Conservation (phyloP, 1,140 invertebrate species). For the Pollicipes pollicipes region DNA sequence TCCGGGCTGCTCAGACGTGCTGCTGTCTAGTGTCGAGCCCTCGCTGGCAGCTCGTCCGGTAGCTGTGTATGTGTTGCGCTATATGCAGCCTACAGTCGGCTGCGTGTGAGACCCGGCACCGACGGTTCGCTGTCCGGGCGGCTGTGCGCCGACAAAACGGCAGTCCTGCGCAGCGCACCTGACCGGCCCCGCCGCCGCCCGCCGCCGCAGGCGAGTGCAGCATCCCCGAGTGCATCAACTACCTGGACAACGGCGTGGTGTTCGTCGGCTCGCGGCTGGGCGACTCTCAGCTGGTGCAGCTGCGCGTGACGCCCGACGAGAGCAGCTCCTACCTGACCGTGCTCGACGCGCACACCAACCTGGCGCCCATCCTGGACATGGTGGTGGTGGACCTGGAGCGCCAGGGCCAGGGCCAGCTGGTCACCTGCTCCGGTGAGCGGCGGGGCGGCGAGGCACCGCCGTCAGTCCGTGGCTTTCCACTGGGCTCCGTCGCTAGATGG, state of each 20-base stretch:
- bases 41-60: too few species aligned
- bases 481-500: too few species aligned
- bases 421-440: slow-evolving; percentile 78
- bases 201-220: slow-evolving; percentile 56
- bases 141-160: too few species aligned
- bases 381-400: slow-evolving; percentile 88
- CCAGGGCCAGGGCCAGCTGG: slow-evolving; percentile 92
- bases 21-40: too few species aligned
- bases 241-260: slow-evolving; percentile 94
- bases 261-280: slow-evolving; percentile 92
- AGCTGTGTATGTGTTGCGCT: too few species aligned
- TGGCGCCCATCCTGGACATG: slow-evolving; percentile 96
- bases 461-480: too few species aligned
- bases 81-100: too few species aligned
- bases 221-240: slow-evolving; percentile 96
- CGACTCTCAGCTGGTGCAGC: slow-evolving; percentile 86
- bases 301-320: slow-evolving; percentile 62
- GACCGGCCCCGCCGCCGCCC: slow-evolving; percentile 3
- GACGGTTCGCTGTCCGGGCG: too few species aligned
- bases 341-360: slow-evolving; percentile 91
- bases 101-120: too few species aligned
- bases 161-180: too few species aligned
- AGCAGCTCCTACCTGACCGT: slow-evolving; percentile 74
- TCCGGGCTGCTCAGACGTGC: too few species aligned
- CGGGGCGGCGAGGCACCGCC: too few species aligned